Evolutionary conservation across 2,888 invertebrate species (phyloP), one percentile per base, ranked within the genome.

Genomic region (Drosophila formosana): DNA sequence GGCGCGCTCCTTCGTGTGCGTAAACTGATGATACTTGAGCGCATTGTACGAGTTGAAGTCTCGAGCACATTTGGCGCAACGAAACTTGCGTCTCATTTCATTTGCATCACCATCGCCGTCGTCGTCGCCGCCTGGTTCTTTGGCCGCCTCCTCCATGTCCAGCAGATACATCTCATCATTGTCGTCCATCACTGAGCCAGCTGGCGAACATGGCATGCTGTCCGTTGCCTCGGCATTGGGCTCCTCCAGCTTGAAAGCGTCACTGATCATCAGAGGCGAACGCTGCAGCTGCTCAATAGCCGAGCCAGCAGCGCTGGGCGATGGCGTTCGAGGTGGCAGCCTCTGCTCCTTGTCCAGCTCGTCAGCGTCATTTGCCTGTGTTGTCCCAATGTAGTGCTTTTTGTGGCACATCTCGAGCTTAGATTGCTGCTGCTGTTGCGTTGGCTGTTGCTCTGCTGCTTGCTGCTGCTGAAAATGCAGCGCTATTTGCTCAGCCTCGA

Each of bases 1-100:
- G 11, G 96, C 95, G 45, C 96, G 94, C 89, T 95, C 95, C 3
- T 96, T 96, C 6, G 95, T 95, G 85, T 97, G 97, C 46, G 96
- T 96, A 78, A 96, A 92, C 93, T 95, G 94, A 87, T 98, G 97
- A 92, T 97, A 97, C 68, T 97, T 94, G 56, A 97, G 92, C 7
- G 97, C 97, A 91, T 97, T 97, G 69, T 96, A 94, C 78, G 97
- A 97, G 64, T 95, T 94, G 90, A 97, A 97, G 61, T 95, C 94
- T 18, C 96, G 93, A 9, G 94, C 94, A 82, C 98, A 98, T 52
- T 88, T 90, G 5, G 80, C 66, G 57, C 92, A 92, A 18, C 75
- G 72, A 55, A 80, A 88, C n/a, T 85, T 84, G 4, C 75, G 72
- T 0, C 69, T 80, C 0, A 65, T 2, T 6, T 53, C 58, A 55